These are phyloP conservation scores for Mallotus villosus DNA, from an alignment of 2,797 vertebrate species.

Conservation along the genomic window DNA sequence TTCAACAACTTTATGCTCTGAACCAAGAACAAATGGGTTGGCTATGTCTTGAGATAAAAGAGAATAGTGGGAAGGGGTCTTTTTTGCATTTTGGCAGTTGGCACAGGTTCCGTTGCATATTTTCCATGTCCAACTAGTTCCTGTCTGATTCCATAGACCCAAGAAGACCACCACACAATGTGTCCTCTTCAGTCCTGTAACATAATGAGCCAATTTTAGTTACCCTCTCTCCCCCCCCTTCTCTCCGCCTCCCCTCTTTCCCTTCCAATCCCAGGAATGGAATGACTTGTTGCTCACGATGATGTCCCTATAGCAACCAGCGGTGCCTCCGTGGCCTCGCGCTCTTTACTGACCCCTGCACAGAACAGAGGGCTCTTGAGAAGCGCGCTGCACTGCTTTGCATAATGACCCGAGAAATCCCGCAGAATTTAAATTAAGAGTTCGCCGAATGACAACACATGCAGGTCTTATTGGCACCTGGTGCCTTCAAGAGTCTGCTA, in stretches of 20 bases:
- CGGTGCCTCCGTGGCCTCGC: conserved; percentile 66
- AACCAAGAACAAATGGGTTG: conserved; percentile 37
- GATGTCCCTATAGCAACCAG: conserved; percentile 77
- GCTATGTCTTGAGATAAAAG: conserved; percentile 41
- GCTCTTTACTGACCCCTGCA: conserved; percentile 59
- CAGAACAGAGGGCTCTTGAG: conserved; percentile 78
- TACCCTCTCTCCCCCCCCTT: conserved; percentile 28
- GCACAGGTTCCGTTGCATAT: conserved; percentile 58
- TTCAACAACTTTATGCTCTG: conserved; percentile 24
- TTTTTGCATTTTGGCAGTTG: conserved; percentile 55
- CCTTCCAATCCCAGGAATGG: conserved; percentile 15
- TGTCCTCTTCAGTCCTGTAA: conserved; percentile 66
- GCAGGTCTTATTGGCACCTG: conserved; percentile 10
- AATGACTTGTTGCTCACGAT: conserved; percentile 61
- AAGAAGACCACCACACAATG: conserved; percentile 64
- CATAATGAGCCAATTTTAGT: conserved; percentile 72
- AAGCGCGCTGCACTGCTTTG: conserved; percentile 66
- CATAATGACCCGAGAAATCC: conserved; percentile 67
- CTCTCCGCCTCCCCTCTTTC: conserved; percentile 22
- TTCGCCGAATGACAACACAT: conserved; percentile 23
- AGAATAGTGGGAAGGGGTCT: conserved; percentile 35
- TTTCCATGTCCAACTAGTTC: conserved; percentile 61
- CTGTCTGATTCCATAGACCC: conserved; percentile 38
- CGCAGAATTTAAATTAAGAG: conserved; percentile 63
- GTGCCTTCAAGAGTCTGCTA: conserved; percentile 33